Evolutionary conservation across 2,797 vertebrate genomes (phyloP).

Genomic region (Pseudotriccus pelzelni): DNA sequence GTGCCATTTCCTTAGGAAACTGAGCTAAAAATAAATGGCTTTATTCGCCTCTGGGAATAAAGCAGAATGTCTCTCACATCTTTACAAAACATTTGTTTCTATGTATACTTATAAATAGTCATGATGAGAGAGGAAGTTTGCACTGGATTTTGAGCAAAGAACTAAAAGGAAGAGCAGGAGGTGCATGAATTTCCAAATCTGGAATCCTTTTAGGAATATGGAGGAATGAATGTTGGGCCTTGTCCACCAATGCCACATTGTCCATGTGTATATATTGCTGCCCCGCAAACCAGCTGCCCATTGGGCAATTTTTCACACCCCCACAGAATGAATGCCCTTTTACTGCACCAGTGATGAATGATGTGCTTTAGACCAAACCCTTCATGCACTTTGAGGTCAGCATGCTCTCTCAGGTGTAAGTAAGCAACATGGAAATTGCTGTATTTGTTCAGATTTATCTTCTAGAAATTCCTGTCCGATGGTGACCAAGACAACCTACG

Average conservation of each 20-base stretch:
- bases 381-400: neutral
- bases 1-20: slow-evolving; percentile 68
- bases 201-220: neutral
- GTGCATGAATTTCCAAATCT: neutral
- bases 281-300: neutral
- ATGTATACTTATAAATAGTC: slow-evolving; percentile 57
- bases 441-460: neutral
- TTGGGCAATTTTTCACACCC: neutral
- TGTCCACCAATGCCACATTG: neutral
- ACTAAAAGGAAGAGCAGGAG: slow-evolving; percentile 43
- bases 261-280: neutral
- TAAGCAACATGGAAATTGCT: neutral
- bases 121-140: slow-evolving; percentile 60
- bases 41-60: slow-evolving; percentile 55
- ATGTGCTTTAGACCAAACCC: neutral
- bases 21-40: slow-evolving; percentile 63
- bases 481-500: neutral
- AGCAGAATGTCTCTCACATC: slow-evolving; percentile 62
- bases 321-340: neutral
- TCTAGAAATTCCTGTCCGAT: neutral
- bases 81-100: slow-evolving; percentile 60
- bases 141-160: slow-evolving; percentile 29
- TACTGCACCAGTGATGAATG: neutral
- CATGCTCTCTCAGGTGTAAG: neutral
- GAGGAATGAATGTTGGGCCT: neutral